Percentiles rank a stretch among this genome's conserved stretches.
These are phyloP conservation scores for Creontiades dilutus DNA, from an alignment of 2,888 invertebrate species.

Conservation along the genomic window DNA sequence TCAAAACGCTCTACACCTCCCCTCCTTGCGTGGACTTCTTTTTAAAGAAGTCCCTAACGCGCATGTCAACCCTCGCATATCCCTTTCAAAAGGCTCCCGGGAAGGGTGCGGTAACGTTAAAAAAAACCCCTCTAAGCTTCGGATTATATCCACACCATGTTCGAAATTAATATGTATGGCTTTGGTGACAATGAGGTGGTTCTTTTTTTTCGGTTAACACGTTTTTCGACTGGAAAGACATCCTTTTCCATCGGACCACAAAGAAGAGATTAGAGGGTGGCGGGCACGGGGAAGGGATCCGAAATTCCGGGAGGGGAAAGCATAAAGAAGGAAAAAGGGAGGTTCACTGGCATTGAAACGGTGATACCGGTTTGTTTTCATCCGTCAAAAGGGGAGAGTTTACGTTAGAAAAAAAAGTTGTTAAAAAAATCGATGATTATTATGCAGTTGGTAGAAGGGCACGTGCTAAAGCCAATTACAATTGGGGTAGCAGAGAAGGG, in stretches of 20 bases:
- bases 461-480: slow-evolving; percentile 19
- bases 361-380: slow-evolving; percentile 54
- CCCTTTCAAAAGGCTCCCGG: neutral
- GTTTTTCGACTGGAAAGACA: slow-evolving; percentile 24
- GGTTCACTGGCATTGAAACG: slow-evolving; percentile 45
- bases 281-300: neutral
- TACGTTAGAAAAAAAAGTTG: neutral
- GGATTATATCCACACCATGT: slow-evolving; percentile 45
- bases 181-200: slow-evolving; percentile 46
- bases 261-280: slow-evolving; percentile 54
- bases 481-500: neutral
- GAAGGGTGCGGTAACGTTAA: neutral
- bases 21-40: slow-evolving; percentile 3
- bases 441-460: slow-evolving; percentile 28
- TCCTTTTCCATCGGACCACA: slow-evolving; percentile 26
- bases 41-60: slow-evolving; percentile 34
- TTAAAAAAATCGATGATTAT: slow-evolving; percentile 3
- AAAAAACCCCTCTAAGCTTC: neutral
- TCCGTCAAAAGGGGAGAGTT: slow-evolving; percentile 5
- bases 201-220: slow-evolving; percentile 19
- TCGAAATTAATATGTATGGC: slow-evolving; percentile 60
- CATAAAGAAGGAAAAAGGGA: neutral
- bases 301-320: slow-evolving; percentile 1
- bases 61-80: slow-evolving; percentile 13
- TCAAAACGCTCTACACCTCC: slow-evolving; percentile 10